Percentiles rank a stretch among this genome's conserved stretches.
Conservation (phyloP, 2,113 vertebrate genomes). For the Alligator mississippiensis region DNA sequence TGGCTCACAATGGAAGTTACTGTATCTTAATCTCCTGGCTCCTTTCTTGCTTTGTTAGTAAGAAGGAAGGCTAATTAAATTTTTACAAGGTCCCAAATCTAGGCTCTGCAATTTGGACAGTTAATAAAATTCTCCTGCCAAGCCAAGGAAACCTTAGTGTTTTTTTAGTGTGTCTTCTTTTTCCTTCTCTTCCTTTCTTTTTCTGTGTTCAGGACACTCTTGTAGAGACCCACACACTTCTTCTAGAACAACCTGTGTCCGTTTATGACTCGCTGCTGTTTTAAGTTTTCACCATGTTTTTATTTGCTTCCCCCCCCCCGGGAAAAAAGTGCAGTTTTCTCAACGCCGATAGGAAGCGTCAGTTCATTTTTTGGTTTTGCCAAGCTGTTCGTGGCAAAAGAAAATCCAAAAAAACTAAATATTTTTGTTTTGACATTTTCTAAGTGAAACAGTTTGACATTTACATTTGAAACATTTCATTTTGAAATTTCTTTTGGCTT, state of each 20-base stretch:
- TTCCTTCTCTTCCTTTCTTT: not conserved
- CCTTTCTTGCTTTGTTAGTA: constrained; percentile 54
- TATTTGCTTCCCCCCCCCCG: not conserved
- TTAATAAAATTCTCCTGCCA: constrained; percentile 42
- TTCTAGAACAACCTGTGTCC: not conserved
- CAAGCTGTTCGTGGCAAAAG: not conserved
- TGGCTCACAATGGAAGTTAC: constrained; percentile 16
- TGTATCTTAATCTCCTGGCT: constrained; percentile 38
- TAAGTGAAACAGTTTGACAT: not conserved
- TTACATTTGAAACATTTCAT: not conserved
- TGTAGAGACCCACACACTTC: not conserved
- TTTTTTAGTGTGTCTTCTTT: constrained; percentile 53
- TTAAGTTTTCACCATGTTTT: not conserved
- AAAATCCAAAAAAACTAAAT: not conserved
- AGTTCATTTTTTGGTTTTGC: not conserved
- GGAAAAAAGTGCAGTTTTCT: not conserved
- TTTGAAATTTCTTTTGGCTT: not conserved
- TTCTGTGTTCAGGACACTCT: constrained; percentile 45
- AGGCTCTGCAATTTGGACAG: constrained; percentile 34
- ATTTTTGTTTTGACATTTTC: constrained; percentile 15
- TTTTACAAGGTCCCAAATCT: constrained; percentile 58
- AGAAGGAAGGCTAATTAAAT: constrained; percentile 60
- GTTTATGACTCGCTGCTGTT: not conserved
- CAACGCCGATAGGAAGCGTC: not conserved
- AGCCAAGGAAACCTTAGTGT: constrained; percentile 59